Evolutionary conservation across 2,888 invertebrate species (phyloP).

Genomic region (Chrysina gloriosa): DNA sequence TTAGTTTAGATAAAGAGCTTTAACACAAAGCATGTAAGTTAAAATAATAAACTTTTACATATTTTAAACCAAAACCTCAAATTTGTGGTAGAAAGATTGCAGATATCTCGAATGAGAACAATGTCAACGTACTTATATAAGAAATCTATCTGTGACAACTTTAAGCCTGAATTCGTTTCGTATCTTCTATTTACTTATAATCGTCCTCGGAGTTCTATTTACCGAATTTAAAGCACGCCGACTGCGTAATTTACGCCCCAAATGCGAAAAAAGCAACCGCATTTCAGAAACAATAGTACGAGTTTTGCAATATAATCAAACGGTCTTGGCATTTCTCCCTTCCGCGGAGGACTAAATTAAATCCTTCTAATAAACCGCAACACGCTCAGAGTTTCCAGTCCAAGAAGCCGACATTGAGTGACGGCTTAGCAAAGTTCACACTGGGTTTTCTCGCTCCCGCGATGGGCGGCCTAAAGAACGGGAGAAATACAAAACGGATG

Average conservation of each 20-base stretch:
- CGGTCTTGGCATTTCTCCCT: conserved; percentile 51
- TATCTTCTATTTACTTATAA: too few relatives aligned
- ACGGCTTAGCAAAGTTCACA: conserved; percentile 45
- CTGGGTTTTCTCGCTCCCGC: not conserved
- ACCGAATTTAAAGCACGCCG: conserved; percentile 3
- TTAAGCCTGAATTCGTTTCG: too few relatives aligned
- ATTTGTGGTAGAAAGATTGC: too few relatives aligned
- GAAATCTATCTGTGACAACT: too few relatives aligned
- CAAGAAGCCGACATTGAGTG: conserved; percentile 54
- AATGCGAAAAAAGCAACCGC: conserved; percentile 7
- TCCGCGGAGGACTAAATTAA: conserved; percentile 53
- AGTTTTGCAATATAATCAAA: conserved; percentile 47
- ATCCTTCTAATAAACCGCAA: conserved; percentile 56
- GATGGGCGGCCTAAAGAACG: not conserved
- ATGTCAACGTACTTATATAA: too few relatives aligned
- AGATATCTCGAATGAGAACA: too few relatives aligned
- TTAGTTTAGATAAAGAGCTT: too few relatives aligned
- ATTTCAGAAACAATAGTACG: conserved; percentile 27
- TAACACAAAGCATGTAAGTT: too few relatives aligned
- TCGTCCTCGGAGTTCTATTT: conserved; percentile 1
- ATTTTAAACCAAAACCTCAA: too few relatives aligned
- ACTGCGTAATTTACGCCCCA: conserved; percentile 10
- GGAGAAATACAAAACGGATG: not conserved
- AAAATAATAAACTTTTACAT: too few relatives aligned
- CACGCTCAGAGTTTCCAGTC: conserved; percentile 47